Base-by-base conservation (phyloP, 2,113 vertebrate genomes). In the Amphiprion percula region DNA sequence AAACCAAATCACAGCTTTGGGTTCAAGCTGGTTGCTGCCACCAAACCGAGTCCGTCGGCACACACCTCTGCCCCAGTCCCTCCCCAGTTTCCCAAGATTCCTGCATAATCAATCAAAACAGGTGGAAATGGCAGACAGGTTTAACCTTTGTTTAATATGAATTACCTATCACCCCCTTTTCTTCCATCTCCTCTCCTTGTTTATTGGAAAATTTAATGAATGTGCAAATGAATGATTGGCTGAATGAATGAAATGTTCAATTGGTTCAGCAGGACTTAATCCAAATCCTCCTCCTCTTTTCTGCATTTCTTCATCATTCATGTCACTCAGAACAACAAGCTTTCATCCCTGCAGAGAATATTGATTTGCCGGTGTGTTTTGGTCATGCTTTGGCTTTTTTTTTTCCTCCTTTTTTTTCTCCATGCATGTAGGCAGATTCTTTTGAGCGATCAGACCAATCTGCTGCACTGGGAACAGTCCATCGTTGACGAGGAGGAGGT, bases 401-500 rank as follows among this genome's bases (percentile, higher is more conserved):
- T 64, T 54, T 46, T 69, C 50, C 74, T 61, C 67, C 39, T 58
- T 54, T 23, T 60, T 69, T 77, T 71, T 59, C 33, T 46, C 56
- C 71, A 84, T 82, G 77, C 86, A 89, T 88, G 75, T 82, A 84
- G 86, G 91, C 85, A 89, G 85, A 79, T 93, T 92, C 81, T 78
- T 90, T 82, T 68, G 67, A 90, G 88, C 67, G 56, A 87, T 91
- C 91, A 83, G 83, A 92, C 91, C 90, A 93, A 91, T 92, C 90
- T 93, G 88, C 90, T 88, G 87, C 89, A 83, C 85, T 54, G 86
- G 79, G 93, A 92, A 50, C 68, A 62, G 83, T 80, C 91, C 89
- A 92, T 85, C 61, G 33, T 41, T 39, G 12, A 19, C 66, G 70
- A 68, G 60, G 77, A 85, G 83, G 84, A 83, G 89, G 71, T 74